phyloP scores from a whole-genome alignment of 2,113 vertebrate species.

The Cyprinodon variegatus region DNA sequence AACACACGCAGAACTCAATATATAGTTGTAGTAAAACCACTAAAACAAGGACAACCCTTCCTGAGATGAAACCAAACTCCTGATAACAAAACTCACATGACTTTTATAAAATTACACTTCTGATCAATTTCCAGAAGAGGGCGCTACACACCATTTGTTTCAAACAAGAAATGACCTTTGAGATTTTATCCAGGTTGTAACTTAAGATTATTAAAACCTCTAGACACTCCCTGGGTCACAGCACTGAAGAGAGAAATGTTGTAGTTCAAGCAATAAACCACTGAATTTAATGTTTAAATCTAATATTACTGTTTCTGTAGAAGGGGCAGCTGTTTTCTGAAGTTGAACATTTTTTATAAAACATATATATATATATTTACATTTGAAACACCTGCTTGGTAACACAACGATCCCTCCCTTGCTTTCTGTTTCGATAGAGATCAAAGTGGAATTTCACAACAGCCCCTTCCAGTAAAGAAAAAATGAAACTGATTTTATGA shows the following conservation, averaged over 20 bases:
- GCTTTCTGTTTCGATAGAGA: not conserved
- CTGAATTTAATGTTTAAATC: not conserved
- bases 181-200: not conserved
- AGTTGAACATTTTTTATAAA: not conserved
- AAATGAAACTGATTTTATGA: constrained; percentile 35
- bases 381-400: not conserved
- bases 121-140: constrained; percentile 54
- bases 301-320: not conserved
- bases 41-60: too few species aligned
- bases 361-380: not conserved
- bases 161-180: not conserved
- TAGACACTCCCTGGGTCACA: not conserved
- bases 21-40: not conserved
- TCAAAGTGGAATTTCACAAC: constrained; percentile 60
- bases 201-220: not conserved
- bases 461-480: constrained; percentile 45
- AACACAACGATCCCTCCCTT: not conserved
- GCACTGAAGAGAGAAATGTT: not conserved
- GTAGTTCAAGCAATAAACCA: not conserved
- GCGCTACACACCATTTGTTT: constrained; percentile 31
- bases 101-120: not conserved
- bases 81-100: constrained; percentile 8
- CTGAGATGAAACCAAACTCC: not conserved
- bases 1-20: not conserved
- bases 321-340: not conserved